Percentiles rank a stretch among this genome's conserved stretches.
Conservation (phyloP, 2,113 vertebrate genomes). For the Zeus faber region DNA sequence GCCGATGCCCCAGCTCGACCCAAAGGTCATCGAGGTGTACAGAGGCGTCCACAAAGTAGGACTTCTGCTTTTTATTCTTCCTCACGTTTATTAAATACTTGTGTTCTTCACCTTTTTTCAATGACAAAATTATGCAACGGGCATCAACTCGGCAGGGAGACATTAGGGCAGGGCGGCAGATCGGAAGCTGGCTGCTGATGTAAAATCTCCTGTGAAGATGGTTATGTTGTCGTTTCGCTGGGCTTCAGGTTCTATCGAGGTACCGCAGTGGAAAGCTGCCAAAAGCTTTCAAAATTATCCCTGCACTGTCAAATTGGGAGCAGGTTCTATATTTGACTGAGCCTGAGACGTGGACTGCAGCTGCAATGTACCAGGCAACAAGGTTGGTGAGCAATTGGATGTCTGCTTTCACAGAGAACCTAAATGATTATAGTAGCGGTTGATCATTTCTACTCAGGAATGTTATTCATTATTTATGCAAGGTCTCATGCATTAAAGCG, state of each 20-base stretch:
- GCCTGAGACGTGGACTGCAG: conserved; percentile 91
- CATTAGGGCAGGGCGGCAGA: too few species aligned
- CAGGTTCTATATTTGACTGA: conserved; percentile 95
- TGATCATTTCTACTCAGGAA: not conserved
- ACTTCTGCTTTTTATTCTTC: not conserved
- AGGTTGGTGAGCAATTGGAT: conserved; percentile 67
- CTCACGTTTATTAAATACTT: not conserved
- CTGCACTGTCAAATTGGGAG: conserved; percentile 95
- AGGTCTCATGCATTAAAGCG: not conserved
- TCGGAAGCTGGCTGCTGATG: too few species aligned
- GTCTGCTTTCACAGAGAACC: not conserved
- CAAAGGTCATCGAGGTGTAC: conserved; percentile 89
- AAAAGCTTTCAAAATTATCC: conserved; percentile 97
- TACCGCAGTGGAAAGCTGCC: conserved; percentile 96
- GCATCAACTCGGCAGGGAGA: not conserved
- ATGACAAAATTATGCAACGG: not conserved
- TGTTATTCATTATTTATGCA: not conserved
- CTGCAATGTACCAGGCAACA: conserved; percentile 96
- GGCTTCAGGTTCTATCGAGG: conserved; percentile 84
- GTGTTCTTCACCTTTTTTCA: not conserved
- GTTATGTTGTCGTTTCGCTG: conserved; percentile 1
- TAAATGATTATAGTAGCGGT: not conserved
- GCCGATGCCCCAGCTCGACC: conserved; percentile 87
- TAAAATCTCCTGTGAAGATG: too few species aligned
- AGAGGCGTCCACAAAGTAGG: conserved; percentile 87